Percentiles rank a stretch among this genome's conserved stretches.
These are phyloP conservation scores for Pomatorhinus ruficollis DNA, from an alignment of 2,113 vertebrate genomes.

Conservation along the genomic window DNA sequence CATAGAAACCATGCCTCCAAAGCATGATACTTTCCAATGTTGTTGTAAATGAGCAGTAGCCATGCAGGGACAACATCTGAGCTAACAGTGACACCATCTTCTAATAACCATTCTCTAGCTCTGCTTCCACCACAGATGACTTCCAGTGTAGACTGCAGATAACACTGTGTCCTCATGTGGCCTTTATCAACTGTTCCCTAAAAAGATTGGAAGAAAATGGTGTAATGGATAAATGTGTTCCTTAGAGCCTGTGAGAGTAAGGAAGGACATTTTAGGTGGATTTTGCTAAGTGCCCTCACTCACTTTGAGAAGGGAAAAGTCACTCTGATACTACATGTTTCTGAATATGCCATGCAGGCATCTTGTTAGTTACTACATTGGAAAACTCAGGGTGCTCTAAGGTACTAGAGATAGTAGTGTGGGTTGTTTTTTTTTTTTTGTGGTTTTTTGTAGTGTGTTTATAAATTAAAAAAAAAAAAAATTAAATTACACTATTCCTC, in stretches of 20 bases:
- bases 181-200: background rate
- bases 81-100: background rate
- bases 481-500: background rate
- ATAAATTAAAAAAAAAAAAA: background rate
- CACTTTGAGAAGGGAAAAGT: background rate
- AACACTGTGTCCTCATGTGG: background rate
- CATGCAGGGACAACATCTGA: background rate
- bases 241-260: background rate
- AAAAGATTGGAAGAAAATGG: background rate
- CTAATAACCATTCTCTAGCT: background rate
- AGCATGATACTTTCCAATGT: fast-evolving
- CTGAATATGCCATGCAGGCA: background rate
- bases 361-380: background rate
- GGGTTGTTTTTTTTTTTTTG: background rate
- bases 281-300: background rate
- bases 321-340: background rate
- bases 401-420: background rate
- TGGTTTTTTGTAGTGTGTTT: background rate
- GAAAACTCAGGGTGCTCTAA: background rate
- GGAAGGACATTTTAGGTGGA: background rate
- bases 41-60: background rate
- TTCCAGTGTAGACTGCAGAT: background rate
- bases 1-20: background rate
- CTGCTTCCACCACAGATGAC: background rate
- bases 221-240: background rate